Conservation (phyloP, 2,888 invertebrate species). For the Aplocera efformata region DNA sequence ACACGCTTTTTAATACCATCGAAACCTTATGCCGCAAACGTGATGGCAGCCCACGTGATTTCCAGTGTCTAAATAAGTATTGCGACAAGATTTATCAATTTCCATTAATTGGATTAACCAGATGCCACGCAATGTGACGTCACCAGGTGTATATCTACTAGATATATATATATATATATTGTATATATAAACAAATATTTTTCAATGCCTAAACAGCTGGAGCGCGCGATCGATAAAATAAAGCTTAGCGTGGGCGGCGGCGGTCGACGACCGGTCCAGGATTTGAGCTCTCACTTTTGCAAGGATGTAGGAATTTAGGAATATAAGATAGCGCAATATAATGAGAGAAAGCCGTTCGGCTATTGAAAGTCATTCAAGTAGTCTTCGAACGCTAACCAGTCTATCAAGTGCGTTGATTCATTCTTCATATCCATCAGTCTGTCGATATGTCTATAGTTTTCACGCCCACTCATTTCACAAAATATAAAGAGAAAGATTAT, state of each 20-base stretch:
- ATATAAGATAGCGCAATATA: slow-evolving; percentile 1
- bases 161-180: slow-evolving; percentile 10
- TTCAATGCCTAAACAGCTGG: slow-evolving; percentile 23
- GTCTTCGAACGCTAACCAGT: slow-evolving; percentile 10
- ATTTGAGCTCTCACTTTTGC: slow-evolving; percentile 28
- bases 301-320: slow-evolving; percentile 11
- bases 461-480: slow-evolving; percentile 1
- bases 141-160: slow-evolving; percentile 7
- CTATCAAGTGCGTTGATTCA: slow-evolving; percentile 11
- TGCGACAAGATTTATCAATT: slow-evolving; percentile 26
- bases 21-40: slow-evolving; percentile 16
- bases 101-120: slow-evolving; percentile 28
- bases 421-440: slow-evolving; percentile 7
- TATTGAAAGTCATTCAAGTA: slow-evolving; percentile 5
- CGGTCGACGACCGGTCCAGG: slow-evolving; percentile 45
- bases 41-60: slow-evolving; percentile 23
- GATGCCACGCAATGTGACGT: slow-evolving; percentile 26
- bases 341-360: slow-evolving; percentile 14
- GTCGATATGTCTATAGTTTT: slow-evolving; percentile 1
- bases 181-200: slow-evolving; percentile 10
- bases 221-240: slow-evolving; percentile 39
- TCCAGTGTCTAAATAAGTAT: slow-evolving; percentile 22
- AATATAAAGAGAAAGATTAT: too few relatives aligned
- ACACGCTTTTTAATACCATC: slow-evolving; percentile 9
- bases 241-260: slow-evolving; percentile 41